Percentiles rank a stretch among this genome's conserved stretches.
Conservation (phyloP, 2,888 invertebrate genomes). For the Eustalomyia histrio region DNA sequence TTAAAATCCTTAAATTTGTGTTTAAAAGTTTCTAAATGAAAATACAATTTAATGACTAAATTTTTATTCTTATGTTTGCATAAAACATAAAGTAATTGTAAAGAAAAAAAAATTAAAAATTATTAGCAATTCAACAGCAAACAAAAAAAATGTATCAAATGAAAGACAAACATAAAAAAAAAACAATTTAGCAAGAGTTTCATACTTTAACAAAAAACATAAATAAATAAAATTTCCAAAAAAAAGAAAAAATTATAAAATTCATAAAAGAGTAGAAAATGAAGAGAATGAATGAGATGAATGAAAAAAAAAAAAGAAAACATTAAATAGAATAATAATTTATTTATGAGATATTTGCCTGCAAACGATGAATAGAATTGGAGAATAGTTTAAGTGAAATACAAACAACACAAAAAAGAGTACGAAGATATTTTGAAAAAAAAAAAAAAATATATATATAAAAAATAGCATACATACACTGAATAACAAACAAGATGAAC, state of each 20-base stretch:
- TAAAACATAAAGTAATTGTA: slow-evolving; percentile 7
- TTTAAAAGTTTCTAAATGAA: neutral
- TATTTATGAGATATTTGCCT: slow-evolving; percentile 55
- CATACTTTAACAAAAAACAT: slow-evolving; percentile 45
- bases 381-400: slow-evolving; percentile 33
- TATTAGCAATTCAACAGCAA: slow-evolving; percentile 41
- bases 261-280: slow-evolving; percentile 8
- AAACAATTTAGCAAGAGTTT: slow-evolving; percentile 58
- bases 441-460: neutral
- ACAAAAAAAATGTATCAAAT: slow-evolving; percentile 22
- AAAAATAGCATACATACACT: slow-evolving; percentile 4
- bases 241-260: slow-evolving; percentile 31
- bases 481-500: slow-evolving; percentile 48
- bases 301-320: slow-evolving; percentile 24
- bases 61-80: neutral
- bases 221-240: slow-evolving; percentile 16
- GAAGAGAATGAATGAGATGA: neutral
- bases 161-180: slow-evolving; percentile 17
- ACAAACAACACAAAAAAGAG: neutral
- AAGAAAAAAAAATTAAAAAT: slow-evolving; percentile 2
- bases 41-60: slow-evolving; percentile 4
- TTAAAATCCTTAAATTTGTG: neutral
- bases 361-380: slow-evolving; percentile 34
- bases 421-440: neutral
- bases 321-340: slow-evolving; percentile 37